These are phyloP conservation scores for Agapetus fuscipes DNA, from an alignment of 2,888 invertebrate species.

Conservation along the genomic window DNA sequence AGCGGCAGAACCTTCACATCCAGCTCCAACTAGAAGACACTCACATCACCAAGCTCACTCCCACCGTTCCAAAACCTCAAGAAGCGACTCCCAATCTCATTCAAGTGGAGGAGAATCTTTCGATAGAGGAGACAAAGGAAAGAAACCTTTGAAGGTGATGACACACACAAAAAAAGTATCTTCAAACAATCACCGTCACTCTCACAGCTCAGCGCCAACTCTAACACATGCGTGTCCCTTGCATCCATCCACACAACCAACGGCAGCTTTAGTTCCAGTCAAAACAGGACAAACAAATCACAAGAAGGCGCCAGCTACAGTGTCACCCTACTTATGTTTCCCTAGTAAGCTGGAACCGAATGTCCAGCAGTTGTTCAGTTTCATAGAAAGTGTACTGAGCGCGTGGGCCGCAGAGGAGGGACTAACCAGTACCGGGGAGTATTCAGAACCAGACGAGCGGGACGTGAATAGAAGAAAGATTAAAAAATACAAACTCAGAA, in stretches of 20 bases:
- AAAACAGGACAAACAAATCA: constrained; percentile 30
- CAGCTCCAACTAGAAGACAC: constrained; percentile 20
- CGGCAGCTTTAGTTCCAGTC: constrained; percentile 26
- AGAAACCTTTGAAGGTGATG: constrained; percentile 26
- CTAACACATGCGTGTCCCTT: constrained; percentile 40
- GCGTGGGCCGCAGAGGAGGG: constrained; percentile 70
- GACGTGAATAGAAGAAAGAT: constrained; percentile 50
- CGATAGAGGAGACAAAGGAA: constrained; percentile 33
- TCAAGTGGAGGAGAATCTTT: constrained; percentile 41
- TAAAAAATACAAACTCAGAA: constrained; percentile 52
- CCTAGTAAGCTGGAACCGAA: constrained; percentile 59
- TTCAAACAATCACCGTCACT: constrained; percentile 26
- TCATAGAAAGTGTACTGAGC: constrained; percentile 69
- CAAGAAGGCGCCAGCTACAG: constrained; percentile 33
- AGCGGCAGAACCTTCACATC: constrained; percentile 25
- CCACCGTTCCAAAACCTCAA: constrained; percentile 30
- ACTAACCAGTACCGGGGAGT: constrained; percentile 61
- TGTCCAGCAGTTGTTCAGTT: constrained; percentile 72
- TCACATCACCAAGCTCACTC: constrained; percentile 31
- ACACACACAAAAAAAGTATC: constrained; percentile 9
- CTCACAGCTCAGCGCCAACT: constrained; percentile 39
- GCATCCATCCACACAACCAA: constrained; percentile 33
- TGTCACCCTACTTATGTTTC: constrained; percentile 44
- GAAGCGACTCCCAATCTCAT: constrained; percentile 35
- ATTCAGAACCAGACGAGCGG: constrained; percentile 64